Evolutionary conservation across 2,113 vertebrate genomes (phyloP).

Genomic region (Bos indicus): DNA sequence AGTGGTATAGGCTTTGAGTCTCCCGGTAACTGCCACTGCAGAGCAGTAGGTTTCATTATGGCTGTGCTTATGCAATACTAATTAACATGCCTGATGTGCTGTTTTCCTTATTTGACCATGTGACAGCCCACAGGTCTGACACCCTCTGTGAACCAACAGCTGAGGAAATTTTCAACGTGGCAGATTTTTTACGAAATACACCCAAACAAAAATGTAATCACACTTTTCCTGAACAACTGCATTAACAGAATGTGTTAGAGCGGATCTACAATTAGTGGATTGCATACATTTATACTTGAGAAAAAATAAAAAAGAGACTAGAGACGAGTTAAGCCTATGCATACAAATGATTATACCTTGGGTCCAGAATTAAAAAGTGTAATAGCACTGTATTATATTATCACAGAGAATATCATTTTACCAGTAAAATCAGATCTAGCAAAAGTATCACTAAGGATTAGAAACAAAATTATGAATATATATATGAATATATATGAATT

Average conservation of each 20-base stretch:
- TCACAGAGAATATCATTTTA: not conserved
- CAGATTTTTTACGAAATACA: slow-evolving; percentile 54
- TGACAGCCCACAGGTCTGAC: slow-evolving; percentile 77
- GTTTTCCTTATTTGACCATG: slow-evolving; percentile 74
- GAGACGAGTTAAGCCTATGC: not conserved
- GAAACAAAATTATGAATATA: not conserved
- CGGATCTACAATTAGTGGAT: slow-evolving; percentile 18
- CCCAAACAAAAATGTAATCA: slow-evolving; percentile 47
- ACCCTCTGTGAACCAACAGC: slow-evolving; percentile 73
- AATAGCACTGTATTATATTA: not conserved
- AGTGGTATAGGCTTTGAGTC: slow-evolving; percentile 63
- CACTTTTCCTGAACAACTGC: slow-evolving; percentile 39
- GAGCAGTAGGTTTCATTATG: slow-evolving; percentile 91
- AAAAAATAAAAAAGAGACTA: not conserved
- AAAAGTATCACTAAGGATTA: not conserved
- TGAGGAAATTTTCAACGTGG: slow-evolving; percentile 60
- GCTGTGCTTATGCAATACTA: slow-evolving; percentile 85
- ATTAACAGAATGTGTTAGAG: not conserved
- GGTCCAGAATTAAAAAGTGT: not conserved
- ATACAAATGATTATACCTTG: not conserved
- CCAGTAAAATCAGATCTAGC: not conserved
- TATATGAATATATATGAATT: not conserved
- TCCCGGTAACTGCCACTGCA: slow-evolving; percentile 80
- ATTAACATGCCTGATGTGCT: slow-evolving; percentile 88
- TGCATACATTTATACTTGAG: not conserved